Conservation (phyloP, 2,797 vertebrate species). For the Otus scops region DNA sequence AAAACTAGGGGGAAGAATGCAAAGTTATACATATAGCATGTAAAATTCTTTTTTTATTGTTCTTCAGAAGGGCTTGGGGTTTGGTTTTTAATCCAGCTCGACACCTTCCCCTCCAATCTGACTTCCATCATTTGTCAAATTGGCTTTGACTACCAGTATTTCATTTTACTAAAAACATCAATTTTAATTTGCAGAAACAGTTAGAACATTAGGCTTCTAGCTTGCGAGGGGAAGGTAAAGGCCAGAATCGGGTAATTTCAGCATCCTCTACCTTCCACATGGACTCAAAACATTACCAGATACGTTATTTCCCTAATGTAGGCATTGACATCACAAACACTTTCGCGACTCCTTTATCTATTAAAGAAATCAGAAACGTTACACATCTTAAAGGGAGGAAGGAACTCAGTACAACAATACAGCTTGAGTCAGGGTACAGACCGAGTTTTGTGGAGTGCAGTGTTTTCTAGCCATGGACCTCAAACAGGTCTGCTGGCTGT, state of each 20-base stretch:
- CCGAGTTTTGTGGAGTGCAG: not conserved
- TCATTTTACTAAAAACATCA: conserved; percentile 27
- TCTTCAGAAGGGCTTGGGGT: conserved; percentile 53
- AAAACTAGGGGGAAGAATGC: not conserved
- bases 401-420: not conserved
- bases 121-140: conserved; percentile 22
- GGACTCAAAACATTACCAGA: not conserved
- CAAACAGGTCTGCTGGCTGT: not conserved
- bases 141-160: conserved; percentile 23
- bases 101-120: conserved; percentile 31
- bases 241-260: not conserved
- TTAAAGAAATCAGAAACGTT: not conserved
- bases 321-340: conserved; percentile 4
- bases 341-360: not conserved
- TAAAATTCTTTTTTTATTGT: conserved; percentile 32
- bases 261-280: not conserved
- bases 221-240: conserved; percentile 26
- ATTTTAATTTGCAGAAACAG: not conserved
- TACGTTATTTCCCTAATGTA: not conserved
- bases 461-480: not conserved
- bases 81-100: conserved; percentile 59
- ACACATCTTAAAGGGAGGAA: conserved; percentile 17
- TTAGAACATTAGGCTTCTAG: conserved; percentile 26
- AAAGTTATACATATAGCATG: conserved; percentile 29
- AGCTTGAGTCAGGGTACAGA: not conserved